Percentiles rank a stretch among this genome's conserved stretches.
Evolutionary conservation across 2,797 vertebrate genomes (phyloP).

Genomic region (Scyliorhinus canicula): DNA sequence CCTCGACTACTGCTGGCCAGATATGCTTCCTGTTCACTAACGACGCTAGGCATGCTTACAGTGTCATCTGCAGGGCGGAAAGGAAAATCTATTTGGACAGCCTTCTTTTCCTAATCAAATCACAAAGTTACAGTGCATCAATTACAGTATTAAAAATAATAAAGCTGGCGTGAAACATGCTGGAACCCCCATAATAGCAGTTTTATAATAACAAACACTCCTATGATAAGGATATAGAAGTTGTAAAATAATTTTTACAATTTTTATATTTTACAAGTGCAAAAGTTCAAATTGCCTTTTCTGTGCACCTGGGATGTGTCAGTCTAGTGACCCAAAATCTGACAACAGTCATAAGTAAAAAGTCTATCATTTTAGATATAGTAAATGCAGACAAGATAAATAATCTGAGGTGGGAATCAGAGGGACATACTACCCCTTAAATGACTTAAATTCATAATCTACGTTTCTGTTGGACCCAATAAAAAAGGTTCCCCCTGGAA

Average conservation of each 20-base stretch:
- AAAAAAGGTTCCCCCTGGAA: background rate
- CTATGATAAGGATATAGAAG: background rate
- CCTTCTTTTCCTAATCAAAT: background rate
- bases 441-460: background rate
- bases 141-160: constrained; percentile 13
- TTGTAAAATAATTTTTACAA: background rate
- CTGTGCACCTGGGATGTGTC: background rate
- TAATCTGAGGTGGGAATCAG: background rate
- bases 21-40: constrained; percentile 95
- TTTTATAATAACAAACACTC: background rate
- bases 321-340: background rate
- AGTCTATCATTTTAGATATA: background rate
- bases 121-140: background rate
- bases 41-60: constrained; percentile 94
- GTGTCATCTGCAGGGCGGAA: constrained; percentile 73
- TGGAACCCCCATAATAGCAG: constrained; percentile 25
- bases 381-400: background rate
- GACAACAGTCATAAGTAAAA: background rate
- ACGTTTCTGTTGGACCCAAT: background rate
- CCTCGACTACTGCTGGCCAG: constrained; percentile 71
- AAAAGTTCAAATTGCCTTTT: constrained; percentile 26
- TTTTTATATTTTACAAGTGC: background rate
- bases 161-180: constrained; percentile 5
- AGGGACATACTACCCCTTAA: background rate
- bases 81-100: background rate